Conservation (phyloP, 2,113 vertebrate species). For the Tinamus guttatus region DNA sequence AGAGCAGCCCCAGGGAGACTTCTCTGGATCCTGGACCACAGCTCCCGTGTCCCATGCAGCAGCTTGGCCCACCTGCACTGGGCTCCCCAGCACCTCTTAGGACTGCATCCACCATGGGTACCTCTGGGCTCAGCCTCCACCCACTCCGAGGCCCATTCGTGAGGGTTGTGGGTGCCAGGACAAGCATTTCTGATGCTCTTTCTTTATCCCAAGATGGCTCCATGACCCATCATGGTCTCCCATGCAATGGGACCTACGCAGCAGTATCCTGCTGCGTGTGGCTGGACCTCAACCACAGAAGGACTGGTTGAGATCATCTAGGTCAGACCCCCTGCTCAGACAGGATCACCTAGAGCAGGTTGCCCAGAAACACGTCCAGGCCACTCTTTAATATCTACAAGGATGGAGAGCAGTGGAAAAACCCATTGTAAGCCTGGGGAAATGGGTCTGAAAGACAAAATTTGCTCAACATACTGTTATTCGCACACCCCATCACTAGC, state of each 20-base stretch:
- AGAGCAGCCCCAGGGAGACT: background rate
- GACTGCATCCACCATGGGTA: background rate
- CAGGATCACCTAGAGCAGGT: no score
- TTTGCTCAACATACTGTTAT: background rate
- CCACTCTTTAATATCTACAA: no score
- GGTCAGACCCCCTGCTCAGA: no score
- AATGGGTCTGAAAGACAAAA: background rate
- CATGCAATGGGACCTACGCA: no score
- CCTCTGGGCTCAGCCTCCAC: background rate
- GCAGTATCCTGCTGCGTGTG: background rate
- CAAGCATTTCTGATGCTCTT: background rate
- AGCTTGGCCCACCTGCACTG: background rate
- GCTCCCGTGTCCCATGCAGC: background rate
- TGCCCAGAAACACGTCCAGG: no score
- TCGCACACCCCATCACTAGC: background rate
- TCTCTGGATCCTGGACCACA: background rate
- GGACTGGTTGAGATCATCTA: no score
- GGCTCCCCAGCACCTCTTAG: background rate
- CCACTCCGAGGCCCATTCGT: background rate
- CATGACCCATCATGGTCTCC: background rate
- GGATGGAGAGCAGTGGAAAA: background rate
- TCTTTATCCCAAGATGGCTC: background rate
- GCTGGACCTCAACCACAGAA: no score
- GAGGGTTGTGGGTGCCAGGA: background rate
- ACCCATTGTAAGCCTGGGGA: background rate